phyloP scores from a whole-genome alignment of 1,140 invertebrate genomes.

The Arion vulgaris region DNA sequence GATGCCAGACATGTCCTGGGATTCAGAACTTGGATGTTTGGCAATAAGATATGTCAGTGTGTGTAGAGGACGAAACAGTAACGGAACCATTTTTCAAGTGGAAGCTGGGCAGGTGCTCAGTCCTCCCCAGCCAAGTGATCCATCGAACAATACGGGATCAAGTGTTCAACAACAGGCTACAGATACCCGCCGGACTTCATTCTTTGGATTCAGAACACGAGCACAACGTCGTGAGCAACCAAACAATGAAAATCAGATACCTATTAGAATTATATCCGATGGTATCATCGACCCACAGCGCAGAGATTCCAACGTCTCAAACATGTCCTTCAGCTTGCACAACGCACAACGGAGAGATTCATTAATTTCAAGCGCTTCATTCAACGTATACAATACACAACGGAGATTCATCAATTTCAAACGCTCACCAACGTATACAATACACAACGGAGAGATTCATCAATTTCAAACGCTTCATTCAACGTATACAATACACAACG shows the following conservation, averaged over 20 bases:
- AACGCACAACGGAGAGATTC: no score
- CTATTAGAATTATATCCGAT: not conserved
- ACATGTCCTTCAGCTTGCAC: no score
- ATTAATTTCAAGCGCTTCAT: no score
- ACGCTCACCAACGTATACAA: no score
- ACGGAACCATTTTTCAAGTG: not conserved
- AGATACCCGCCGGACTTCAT: not conserved
- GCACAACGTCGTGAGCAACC: not conserved
- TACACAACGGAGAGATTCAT: no score
- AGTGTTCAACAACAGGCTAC: not conserved
- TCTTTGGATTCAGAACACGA: not conserved
- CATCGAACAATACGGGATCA: not conserved
- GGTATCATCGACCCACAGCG: not conserved
- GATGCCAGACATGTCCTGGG: not conserved
- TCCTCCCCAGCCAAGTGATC: not conserved
- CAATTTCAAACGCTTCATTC: not conserved
- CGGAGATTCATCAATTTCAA: no score
- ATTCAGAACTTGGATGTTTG: not conserved
- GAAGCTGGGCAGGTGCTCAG: not conserved
- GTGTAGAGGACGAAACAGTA: not conserved
- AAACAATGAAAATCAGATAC: not conserved
- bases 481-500: no score
- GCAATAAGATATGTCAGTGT: not conserved
- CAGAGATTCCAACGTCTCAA: not conserved
- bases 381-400: no score